phyloP scores from a whole-genome alignment of 2,113 vertebrate genomes.

The Syngnathus scovelli region DNA sequence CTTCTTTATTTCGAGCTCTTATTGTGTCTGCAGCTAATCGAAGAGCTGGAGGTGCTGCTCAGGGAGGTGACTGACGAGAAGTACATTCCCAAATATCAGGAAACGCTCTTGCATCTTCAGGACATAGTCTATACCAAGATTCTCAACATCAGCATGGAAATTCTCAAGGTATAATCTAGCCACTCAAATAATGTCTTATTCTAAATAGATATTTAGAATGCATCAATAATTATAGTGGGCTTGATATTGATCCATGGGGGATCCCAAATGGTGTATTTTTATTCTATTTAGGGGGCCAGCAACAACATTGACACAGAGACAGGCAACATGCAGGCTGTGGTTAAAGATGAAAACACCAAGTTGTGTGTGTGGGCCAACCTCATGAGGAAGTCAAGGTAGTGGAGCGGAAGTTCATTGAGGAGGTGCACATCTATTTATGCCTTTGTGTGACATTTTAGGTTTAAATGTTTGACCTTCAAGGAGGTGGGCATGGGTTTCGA shows the following conservation, averaged over 20 bases:
- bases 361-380: constrained; percentile 91
- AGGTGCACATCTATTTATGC: not conserved
- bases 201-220: too few species aligned
- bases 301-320: constrained; percentile 75
- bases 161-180: constrained; percentile 75
- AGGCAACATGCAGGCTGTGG: constrained; percentile 83
- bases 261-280: not conserved
- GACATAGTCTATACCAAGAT: constrained; percentile 75
- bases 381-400: constrained; percentile 82
- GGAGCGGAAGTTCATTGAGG: not conserved
- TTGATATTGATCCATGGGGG: not conserved
- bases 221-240: not conserved
- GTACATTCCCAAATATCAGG: constrained; percentile 58
- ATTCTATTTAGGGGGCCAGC: constrained; percentile 66
- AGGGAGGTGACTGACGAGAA: constrained; percentile 56
- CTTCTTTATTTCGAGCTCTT: not conserved
- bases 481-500: constrained; percentile 71
- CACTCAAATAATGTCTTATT: not conserved
- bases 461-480: constrained; percentile 70
- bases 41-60: constrained; percentile 75
- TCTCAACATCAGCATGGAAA: constrained; percentile 67
- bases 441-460: constrained; percentile 59
- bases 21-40: constrained; percentile 69
- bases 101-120: constrained; percentile 69
- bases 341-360: constrained; percentile 72